Evolutionary conservation across 2,113 vertebrate genomes (phyloP).

Genomic region (Centropus bengalensis): DNA sequence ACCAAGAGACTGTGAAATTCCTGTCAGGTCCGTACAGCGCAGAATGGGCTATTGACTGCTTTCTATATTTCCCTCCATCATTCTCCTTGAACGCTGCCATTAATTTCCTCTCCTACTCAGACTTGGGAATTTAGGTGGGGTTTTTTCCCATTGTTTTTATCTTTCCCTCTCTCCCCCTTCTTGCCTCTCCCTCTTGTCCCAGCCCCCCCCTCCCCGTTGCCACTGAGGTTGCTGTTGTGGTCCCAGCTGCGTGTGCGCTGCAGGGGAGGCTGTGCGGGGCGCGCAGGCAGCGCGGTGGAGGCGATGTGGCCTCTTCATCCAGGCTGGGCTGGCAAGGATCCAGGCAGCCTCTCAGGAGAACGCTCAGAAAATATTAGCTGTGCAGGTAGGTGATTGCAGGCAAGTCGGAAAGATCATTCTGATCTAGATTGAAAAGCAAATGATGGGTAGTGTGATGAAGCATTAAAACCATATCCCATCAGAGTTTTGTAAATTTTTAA

Average conservation of each 20-base stretch:
- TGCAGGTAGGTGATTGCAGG: slow-evolving; percentile 93
- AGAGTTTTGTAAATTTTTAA: slow-evolving; percentile 87
- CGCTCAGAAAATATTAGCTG: slow-evolving; percentile 93
- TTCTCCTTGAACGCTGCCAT: slow-evolving; percentile 99
- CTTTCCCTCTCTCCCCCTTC: not conserved
- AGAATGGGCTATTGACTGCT: slow-evolving; percentile 99
- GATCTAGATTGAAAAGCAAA: slow-evolving; percentile 87
- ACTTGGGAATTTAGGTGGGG: slow-evolving; percentile 83
- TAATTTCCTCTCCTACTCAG: slow-evolving; percentile 98
- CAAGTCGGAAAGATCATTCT: slow-evolving; percentile 79
- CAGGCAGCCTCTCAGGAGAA: slow-evolving; percentile 90
- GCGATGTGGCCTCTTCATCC: slow-evolving; percentile 83
- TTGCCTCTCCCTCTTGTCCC: not conserved
- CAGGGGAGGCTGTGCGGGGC: slow-evolving; percentile 82
- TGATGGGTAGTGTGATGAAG: slow-evolving; percentile 85
- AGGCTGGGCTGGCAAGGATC: slow-evolving; percentile 86
- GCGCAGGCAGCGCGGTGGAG: slow-evolving; percentile 82
- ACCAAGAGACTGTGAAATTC: slow-evolving; percentile 99
- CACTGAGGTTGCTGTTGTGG: not conserved
- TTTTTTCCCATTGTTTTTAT: not conserved
- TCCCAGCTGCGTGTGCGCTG: slow-evolving; percentile 86
- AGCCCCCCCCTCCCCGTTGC: accelerated
- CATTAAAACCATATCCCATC: slow-evolving; percentile 84
- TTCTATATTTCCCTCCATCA: slow-evolving; percentile 99
- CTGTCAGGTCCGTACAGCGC: slow-evolving; percentile 98